Base-by-base conservation (phyloP, 2,113 vertebrate species). In the Odocoileus virginianus region DNA sequence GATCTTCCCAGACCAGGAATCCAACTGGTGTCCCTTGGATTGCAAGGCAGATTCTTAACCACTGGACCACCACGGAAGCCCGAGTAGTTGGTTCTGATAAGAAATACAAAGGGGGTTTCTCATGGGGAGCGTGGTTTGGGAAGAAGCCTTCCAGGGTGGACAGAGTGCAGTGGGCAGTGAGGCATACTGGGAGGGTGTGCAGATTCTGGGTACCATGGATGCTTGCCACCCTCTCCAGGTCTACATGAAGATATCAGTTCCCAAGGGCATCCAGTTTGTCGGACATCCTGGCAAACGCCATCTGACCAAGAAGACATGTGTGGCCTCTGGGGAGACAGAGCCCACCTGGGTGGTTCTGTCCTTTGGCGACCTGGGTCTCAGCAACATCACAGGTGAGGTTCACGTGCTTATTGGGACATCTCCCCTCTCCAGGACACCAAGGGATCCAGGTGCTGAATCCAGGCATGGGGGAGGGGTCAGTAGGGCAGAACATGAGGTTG, bases 271-370 rank as follows among this genome's bases (percentile, higher is more conserved):
- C 40, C 99, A 99, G 97, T 99, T 99, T 98, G 99, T 99, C 12
- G 99, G 99, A 54, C 99, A 99, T 93, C 99, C 99, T 30, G 99
- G 99, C 95, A 99, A 99, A 82, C 99, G 99, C 60, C 99, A 99
- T 83, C 98, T 99, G 95, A 99, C 99, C 89, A 99, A 99, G 88
- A 99, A 99, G 98, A 99, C 99, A 55, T 99, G 99, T 25, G 98
- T 99, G 78, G 98, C 99, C 84, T 98, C 99, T 0, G 99, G 99
- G 84, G 99, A 99, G 97, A 99, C 99, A 15, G 99, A 99, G n/a
- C 99, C 99, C 60, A 99, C 99, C 14, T 99, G 99, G 94, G 98
- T 99, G 0, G 99, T 99, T 0, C 97, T 99, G 97, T 99, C 99
- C 57, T 99, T 99, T 97, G 98, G 98, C 10, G 99, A 99, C 94